A percentile compares a stretch with the other conserved stretches of the same genome.
Evolutionary conservation across 2,113 vertebrate genomes (phyloP).

Genomic region (Pelvicachromis taeniatus): DNA sequence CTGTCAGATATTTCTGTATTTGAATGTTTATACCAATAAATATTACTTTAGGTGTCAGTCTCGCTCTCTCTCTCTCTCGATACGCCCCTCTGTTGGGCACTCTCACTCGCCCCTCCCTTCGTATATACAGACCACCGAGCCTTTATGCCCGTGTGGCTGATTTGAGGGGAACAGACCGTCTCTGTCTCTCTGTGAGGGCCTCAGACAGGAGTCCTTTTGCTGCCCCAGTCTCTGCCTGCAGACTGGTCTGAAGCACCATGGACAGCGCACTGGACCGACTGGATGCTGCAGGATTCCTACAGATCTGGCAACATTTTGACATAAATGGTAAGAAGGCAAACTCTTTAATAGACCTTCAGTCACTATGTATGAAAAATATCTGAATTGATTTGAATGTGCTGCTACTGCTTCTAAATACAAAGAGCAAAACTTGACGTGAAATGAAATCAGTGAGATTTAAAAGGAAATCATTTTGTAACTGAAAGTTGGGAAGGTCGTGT

Average conservation of each 20-base stretch:
- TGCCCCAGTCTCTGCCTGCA: neutral
- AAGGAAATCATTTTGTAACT: neutral
- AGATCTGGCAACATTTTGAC: slow-evolving; percentile 81
- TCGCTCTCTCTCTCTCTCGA: neutral
- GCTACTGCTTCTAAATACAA: fast-evolving
- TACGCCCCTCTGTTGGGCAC: neutral
- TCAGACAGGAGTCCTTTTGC: neutral
- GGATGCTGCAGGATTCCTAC: slow-evolving; percentile 79
- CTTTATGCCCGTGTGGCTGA: neutral
- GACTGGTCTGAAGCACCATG: slow-evolving; percentile 68
- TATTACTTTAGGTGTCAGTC: slow-evolving; percentile 57
- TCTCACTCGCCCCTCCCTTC: neutral
- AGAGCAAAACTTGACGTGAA: neutral
- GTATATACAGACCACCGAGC: neutral
- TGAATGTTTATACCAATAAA: slow-evolving; percentile 91
- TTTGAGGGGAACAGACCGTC: neutral
- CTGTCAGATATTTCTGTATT: slow-evolving; percentile 77
- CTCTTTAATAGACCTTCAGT: neutral
- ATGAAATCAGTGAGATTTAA: neutral
- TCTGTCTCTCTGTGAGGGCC: neutral
- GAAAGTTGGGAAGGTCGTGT: neutral
- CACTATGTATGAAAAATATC: neutral
- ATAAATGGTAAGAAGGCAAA: slow-evolving; percentile 68
- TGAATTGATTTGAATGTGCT: neutral
- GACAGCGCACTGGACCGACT: slow-evolving; percentile 66